Evolutionary conservation across 2,113 vertebrate species (phyloP).

Genomic region (Okapia johnstoni): DNA sequence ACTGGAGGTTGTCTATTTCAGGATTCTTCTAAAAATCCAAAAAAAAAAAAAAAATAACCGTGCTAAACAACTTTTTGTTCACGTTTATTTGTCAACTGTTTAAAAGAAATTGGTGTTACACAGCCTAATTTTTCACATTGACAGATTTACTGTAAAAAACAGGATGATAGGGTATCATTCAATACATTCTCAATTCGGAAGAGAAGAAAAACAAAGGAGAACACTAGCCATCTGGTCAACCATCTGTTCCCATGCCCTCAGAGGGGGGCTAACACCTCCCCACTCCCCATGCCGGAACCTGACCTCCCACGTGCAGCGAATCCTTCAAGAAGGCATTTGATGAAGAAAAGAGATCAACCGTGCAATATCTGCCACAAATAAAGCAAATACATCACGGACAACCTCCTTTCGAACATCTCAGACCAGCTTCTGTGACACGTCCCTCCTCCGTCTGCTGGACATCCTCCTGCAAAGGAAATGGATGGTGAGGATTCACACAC

Average conservation of each 20-base stretch:
- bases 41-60: background rate
- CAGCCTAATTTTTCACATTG: background rate
- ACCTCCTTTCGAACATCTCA: background rate
- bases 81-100: background rate
- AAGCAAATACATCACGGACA: background rate
- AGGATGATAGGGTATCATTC: background rate
- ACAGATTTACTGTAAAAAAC: background rate
- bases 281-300: background rate
- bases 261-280: background rate
- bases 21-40: background rate
- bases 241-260: background rate
- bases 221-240: background rate
- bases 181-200: background rate
- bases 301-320: rapidly evolving
- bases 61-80: background rate
- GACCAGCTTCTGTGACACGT: rapidly evolving
- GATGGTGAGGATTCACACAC: rapidly evolving
- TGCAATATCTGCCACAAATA: background rate
- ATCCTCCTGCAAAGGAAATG: background rate
- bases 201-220: background rate
- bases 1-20: rapidly evolving
- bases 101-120: background rate
- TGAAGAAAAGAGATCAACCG: background rate
- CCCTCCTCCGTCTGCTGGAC: rapidly evolving
- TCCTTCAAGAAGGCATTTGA: background rate